Base-by-base conservation (phyloP, 2,113 vertebrate species). In the Petromus typicus region DNA sequence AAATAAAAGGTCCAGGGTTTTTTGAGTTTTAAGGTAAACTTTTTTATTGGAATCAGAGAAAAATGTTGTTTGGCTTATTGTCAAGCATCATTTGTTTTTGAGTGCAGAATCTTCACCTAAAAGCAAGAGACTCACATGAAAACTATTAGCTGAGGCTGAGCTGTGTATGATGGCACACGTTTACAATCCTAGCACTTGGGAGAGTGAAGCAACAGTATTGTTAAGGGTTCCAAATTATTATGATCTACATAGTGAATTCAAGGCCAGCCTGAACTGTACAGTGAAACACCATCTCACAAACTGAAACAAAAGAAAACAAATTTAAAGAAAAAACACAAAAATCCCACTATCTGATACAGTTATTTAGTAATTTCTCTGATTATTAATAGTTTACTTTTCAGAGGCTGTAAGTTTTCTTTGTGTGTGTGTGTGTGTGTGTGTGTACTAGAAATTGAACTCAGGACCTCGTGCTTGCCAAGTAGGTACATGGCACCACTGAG, bases 41-140 rank as follows among this genome's bases (percentile, higher is more conserved):
- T 84, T 59, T 76, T 73, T 88, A 43, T 34, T 95, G 64, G 87
- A 96, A 73, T 25, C 18, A 67, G 13, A 90, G 3, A 84, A 79
- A 51, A 20, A 61, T 69, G 84, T 86, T 40, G 56, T 95, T 91
- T 81, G 63, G 85, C 85, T 94, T 94, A 80, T n/a, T 95, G 63
- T 76, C 22, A 86, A 93, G 51, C 66, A 83, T 89, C 73, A 91
- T 79, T 67, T 86, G 63, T 63, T 94, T 96, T 12, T 20, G 76
- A 81, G 54, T 37, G 69, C 12, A 63, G 25, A 12, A n/a, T 87
- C n/a, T 86, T 98, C 85, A 89, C 82, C n/a, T 89, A 61, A 96
- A 96, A 96, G 59, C 32, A 81, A 95, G 66, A 8, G 32, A n/a
- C 57, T 95, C 85, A 93, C 20, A 73, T 94, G 91, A 89, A 93